Conservation (phyloP, 1,140 invertebrate genomes). For the Pseudomyrmex cubaensis region DNA sequence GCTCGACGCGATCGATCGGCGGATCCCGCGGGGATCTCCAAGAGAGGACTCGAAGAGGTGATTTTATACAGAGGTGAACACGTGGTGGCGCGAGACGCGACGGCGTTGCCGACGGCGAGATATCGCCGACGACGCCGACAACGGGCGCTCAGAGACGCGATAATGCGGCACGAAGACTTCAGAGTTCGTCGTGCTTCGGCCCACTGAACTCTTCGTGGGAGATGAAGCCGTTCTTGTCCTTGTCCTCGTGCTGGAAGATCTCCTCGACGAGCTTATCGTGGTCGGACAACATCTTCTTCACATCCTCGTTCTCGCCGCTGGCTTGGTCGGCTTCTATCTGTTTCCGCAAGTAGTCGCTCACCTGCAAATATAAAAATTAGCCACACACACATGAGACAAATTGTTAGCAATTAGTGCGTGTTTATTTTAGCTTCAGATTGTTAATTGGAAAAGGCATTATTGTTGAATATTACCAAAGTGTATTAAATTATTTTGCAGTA, state of each 20-base stretch:
- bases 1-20: conserved; percentile 42
- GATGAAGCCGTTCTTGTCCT: conserved; percentile 97
- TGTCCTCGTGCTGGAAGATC: conserved; percentile 98
- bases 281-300: conserved; percentile 94
- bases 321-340: conserved; percentile 91
- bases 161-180: conserved; percentile 81
- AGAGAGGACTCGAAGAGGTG: conserved; percentile 61
- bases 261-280: conserved; percentile 97
- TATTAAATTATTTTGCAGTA: too few species aligned
- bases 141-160: conserved; percentile 65
- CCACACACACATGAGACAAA: not conserved
- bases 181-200: conserved; percentile 98
- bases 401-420: too few species aligned
- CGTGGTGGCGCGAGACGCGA: conserved; percentile 66
- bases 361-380: conserved; percentile 85
- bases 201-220: conserved; percentile 98
- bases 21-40: conserved; percentile 48
- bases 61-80: conserved; percentile 68
- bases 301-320: conserved; percentile 89
- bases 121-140: conserved; percentile 15
- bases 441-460: too few species aligned
- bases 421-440: too few species aligned
- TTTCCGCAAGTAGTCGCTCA: conserved; percentile 95
- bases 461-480: too few species aligned
- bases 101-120: conserved; percentile 37